Conservation (phyloP, 2,888 invertebrate species). For the Polydrusus tereticollis region DNA sequence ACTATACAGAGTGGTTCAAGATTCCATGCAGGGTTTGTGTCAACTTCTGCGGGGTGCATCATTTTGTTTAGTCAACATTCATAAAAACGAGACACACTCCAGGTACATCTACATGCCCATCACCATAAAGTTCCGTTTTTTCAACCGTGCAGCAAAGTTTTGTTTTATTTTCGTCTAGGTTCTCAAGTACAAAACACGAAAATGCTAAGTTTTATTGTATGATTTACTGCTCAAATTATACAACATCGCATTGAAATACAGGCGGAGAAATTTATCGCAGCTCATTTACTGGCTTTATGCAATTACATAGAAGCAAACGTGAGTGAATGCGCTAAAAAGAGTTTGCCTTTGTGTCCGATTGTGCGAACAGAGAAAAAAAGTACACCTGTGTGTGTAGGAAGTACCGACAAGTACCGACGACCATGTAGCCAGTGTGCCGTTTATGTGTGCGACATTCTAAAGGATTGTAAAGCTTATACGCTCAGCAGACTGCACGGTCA, state of each 20-base stretch:
- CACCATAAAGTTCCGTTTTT: too few relatives aligned
- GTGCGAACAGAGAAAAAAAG: constrained; percentile 41
- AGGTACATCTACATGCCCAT: too few relatives aligned
- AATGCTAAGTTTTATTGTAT: constrained; percentile 37
- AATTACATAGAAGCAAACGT: constrained; percentile 50
- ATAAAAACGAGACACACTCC: too few relatives aligned
- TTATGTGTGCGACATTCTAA: constrained; percentile 32
- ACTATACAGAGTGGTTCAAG: too few relatives aligned
- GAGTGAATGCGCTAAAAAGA: constrained; percentile 49
- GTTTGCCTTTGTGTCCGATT: constrained; percentile 45
- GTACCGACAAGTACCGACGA: constrained; percentile 28
- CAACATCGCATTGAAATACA: constrained; percentile 43
- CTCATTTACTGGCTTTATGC: constrained; percentile 49
- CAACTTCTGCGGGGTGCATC: too few relatives aligned
- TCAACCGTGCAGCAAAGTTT: too few relatives aligned
- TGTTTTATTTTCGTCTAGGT: too few relatives aligned
- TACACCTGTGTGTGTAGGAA: constrained; percentile 46
- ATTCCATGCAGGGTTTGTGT: too few relatives aligned
- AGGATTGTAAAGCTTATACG: constrained; percentile 2
- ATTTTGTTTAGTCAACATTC: too few relatives aligned
- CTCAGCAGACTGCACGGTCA: constrained; percentile 40
- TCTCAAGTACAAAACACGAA: too few relatives aligned
- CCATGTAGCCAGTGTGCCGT: too few relatives aligned
- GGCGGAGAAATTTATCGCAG: constrained; percentile 45
- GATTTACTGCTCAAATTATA: constrained; percentile 46